phyloP scores from a whole-genome alignment of 2,888 invertebrate species.

The Metopia argyrocephala region DNA sequence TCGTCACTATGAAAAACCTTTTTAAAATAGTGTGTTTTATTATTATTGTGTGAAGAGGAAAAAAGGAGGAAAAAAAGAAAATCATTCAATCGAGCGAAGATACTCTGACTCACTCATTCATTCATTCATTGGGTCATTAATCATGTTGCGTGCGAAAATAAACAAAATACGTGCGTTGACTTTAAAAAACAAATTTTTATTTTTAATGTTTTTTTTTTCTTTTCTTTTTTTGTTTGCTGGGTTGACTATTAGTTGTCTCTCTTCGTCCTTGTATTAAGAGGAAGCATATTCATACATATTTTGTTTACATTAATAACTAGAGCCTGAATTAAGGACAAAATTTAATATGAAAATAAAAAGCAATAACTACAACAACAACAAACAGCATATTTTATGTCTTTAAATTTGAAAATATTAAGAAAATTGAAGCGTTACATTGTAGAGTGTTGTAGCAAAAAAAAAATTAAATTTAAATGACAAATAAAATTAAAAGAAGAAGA shows the following conservation, averaged over 20 bases:
- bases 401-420: not conserved
- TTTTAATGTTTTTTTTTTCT: conserved; percentile 3
- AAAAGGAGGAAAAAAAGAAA: too few species aligned
- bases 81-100: not conserved
- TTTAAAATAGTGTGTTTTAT: too few species aligned
- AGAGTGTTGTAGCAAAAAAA: not conserved
- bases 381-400: not conserved
- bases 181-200: too few species aligned
- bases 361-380: too few species aligned
- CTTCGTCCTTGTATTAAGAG: too few species aligned
- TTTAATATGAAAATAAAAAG: not conserved
- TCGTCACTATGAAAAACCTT: too few species aligned
- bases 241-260: not conserved
- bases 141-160: conserved; percentile 70
- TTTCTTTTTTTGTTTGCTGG: not conserved
- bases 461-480: not conserved
- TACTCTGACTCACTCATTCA: conserved; percentile 15
- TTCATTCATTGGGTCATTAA: conserved; percentile 72
- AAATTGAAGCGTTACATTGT: not conserved
- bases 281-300: too few species aligned
- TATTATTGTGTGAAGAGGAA: too few species aligned
- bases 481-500: not conserved
- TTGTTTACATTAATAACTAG: not conserved
- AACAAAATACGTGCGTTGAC: conserved; percentile 63
- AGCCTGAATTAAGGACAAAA: not conserved